phyloP scores from a whole-genome alignment of 2,888 invertebrate species.

The Conops quadrifasciatus region DNA sequence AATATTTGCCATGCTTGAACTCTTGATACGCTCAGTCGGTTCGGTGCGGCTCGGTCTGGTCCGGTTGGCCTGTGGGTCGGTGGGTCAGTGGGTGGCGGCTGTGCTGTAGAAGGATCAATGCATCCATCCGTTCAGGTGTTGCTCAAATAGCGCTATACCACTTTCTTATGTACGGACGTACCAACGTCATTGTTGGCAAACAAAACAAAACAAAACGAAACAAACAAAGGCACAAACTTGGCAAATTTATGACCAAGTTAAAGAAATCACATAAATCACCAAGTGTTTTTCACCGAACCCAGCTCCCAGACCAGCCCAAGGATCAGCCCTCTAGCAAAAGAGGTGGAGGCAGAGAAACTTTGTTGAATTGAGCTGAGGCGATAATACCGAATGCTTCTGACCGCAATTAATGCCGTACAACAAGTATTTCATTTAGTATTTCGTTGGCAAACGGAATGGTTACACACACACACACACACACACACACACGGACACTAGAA shows the following conservation, averaged over 20 bases:
- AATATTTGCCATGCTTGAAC: conserved; percentile 57
- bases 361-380: conserved; percentile 12
- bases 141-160: too few relatives aligned
- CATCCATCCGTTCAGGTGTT: conserved; percentile 34
- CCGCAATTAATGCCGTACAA: conserved; percentile 61
- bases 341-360: neutral
- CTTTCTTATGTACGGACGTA: too few relatives aligned
- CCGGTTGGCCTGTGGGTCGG: conserved; percentile 30
- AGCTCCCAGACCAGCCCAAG: conserved; percentile 20
- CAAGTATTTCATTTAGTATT: too few relatives aligned
- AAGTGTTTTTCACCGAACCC: conserved; percentile 46
- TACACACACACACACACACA: too few relatives aligned
- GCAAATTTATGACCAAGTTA: conserved; percentile 61
- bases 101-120: neutral
- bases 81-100: conserved; percentile 14
- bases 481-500: neutral
- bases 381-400: conserved; percentile 53
- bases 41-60: conserved; percentile 48
- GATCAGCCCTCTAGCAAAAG: conserved; percentile 19
- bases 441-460: too few relatives aligned
- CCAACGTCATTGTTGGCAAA: neutral
- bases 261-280: conserved; percentile 62
- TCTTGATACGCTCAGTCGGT: conserved; percentile 21
- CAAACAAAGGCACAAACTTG: conserved; percentile 44
- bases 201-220: too few relatives aligned